Conservation (phyloP, 2,888 invertebrate species). For the Margaritifera margaritifera region DNA sequence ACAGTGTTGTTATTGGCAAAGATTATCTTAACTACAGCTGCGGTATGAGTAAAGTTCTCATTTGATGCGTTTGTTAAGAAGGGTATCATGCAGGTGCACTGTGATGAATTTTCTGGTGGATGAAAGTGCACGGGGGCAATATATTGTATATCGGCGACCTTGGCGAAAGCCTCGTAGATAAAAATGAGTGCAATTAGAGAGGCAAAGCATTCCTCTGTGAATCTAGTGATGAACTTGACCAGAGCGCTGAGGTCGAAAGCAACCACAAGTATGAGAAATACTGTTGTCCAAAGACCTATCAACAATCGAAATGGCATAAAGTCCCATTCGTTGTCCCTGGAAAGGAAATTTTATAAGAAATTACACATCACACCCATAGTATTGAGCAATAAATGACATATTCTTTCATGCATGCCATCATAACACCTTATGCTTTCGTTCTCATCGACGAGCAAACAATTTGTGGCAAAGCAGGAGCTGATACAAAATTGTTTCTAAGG, state of each 20-base stretch:
- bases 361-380: too few species aligned
- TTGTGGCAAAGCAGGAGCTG: too few species aligned
- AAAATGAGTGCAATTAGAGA: slow-evolving; percentile 97
- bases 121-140: slow-evolving; percentile 44
- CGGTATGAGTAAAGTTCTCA: background rate
- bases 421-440: too few species aligned
- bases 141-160: slow-evolving; percentile 80
- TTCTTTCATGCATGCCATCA: too few species aligned
- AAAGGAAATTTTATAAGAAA: slow-evolving; percentile 1
- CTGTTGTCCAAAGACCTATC: slow-evolving; percentile 94
- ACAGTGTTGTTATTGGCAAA: too few species aligned
- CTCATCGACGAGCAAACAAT: too few species aligned
- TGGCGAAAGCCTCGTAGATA: slow-evolving; percentile 96
- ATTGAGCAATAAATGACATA: background rate
- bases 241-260: slow-evolving; percentile 95
- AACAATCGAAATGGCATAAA: slow-evolving; percentile 96
- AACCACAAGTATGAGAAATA: slow-evolving; percentile 88
- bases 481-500: too few species aligned
- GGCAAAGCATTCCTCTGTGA: slow-evolving; percentile 98
- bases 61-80: slow-evolving; percentile 8
- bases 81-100: slow-evolving; percentile 37
- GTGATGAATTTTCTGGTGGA: slow-evolving; percentile 22
- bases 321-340: slow-evolving; percentile 84
- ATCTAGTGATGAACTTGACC: slow-evolving; percentile 96
- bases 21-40: slow-evolving; percentile 14